These are phyloP conservation scores for Apostichopus japonicus DNA, from an alignment of 35 echinoderm and acorn worm species.

Conservation along the genomic window DNA sequence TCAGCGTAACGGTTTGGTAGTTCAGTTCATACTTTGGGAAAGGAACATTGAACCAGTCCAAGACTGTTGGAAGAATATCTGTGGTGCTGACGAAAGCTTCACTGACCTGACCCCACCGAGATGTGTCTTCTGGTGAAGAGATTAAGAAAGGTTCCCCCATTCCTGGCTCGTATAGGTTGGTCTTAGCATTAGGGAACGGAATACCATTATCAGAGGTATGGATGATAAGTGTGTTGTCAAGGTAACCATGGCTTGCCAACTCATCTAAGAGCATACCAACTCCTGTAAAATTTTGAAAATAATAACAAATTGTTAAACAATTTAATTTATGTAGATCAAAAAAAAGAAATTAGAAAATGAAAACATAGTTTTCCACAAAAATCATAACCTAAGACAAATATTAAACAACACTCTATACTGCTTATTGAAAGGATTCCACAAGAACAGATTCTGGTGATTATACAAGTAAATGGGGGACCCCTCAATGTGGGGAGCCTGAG, in stretches of 20 bases:
- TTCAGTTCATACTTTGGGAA: slow-evolving; percentile 64
- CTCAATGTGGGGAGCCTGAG: no score
- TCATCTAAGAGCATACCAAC: slow-evolving; percentile 89
- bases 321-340: no score
- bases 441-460: no score
- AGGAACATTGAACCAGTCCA: slow-evolving; percentile 86
- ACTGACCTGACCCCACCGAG: slow-evolving; percentile 91
- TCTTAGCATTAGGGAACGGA: slow-evolving; percentile 97
- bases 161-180: slow-evolving; percentile 94
- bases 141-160: slow-evolving; percentile 97
- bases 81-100: slow-evolving; percentile 82
- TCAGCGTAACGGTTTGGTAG: slow-evolving; percentile 57
- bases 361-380: no score
- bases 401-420: no score
- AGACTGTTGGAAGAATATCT: slow-evolving; percentile 88
- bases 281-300: slow-evolving; percentile 49
- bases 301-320: no score
- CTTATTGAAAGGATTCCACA: no score
- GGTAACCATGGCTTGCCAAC: slow-evolving; percentile 74
- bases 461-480: no score
- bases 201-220: slow-evolving; percentile 95
- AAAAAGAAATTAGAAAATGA: no score
- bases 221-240: slow-evolving; percentile 90
- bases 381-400: no score
- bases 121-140: slow-evolving; percentile 67